Conservation (phyloP, 2,797 vertebrate species). For the Rachycentron canadum region DNA sequence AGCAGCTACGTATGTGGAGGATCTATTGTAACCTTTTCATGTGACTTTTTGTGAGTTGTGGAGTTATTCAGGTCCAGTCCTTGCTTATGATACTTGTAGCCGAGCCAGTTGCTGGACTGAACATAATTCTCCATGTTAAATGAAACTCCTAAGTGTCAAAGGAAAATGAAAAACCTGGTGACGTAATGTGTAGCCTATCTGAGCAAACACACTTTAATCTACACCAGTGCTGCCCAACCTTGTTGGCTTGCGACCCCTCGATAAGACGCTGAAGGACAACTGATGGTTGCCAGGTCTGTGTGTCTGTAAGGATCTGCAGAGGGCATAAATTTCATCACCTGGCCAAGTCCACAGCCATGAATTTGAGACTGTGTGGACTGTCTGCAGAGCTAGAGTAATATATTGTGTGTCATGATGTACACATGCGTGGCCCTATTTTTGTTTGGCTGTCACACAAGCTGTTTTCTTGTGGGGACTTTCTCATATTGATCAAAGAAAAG, state of each 20-base stretch:
- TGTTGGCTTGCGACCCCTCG: not conserved
- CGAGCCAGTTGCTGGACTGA: not conserved
- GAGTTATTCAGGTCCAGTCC: not conserved
- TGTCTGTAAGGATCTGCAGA: not conserved
- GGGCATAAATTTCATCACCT: not conserved
- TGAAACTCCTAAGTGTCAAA: not conserved
- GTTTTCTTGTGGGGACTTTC: not conserved
- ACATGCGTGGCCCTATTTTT: not conserved
- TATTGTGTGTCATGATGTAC: not conserved
- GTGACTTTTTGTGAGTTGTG: not conserved
- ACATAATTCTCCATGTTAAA: not conserved
- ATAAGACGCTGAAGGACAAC: not conserved
- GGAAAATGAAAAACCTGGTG: constrained; percentile 7
- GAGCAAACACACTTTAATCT: not conserved
- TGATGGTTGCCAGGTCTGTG: not conserved
- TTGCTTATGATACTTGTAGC: not conserved
- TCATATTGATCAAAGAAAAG: not conserved
- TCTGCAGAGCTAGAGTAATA: not conserved
- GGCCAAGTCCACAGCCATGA: not conserved
- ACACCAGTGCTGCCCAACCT: not conserved
- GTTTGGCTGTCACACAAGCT: not conserved
- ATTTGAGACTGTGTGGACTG: not conserved
- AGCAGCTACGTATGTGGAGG: not conserved
- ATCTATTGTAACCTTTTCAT: constrained; percentile 1
- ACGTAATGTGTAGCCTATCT: not conserved